Evolutionary conservation across 2,113 vertebrate species (phyloP).

Genomic region (Cryptotis parvus): DNA sequence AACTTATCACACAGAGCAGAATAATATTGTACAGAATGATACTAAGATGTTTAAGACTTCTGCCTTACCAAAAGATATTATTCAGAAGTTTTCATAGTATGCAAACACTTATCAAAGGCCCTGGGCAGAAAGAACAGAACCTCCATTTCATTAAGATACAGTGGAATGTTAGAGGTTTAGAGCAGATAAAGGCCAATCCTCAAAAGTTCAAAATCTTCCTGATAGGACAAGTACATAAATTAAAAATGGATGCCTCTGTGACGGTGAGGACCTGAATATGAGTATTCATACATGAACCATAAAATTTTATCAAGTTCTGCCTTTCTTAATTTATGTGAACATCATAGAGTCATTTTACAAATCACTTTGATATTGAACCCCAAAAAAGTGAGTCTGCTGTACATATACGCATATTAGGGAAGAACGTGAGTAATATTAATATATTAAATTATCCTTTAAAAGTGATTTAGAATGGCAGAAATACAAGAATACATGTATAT

Average conservation of each 20-base stretch:
- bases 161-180: conserved; percentile 86
- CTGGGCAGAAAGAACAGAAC: conserved; percentile 90
- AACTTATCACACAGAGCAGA: conserved; percentile 88
- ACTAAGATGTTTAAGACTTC: conserved; percentile 86
- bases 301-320: conserved; percentile 45
- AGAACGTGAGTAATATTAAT: conserved; percentile 33
- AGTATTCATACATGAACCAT: conserved; percentile 47
- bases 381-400: background rate
- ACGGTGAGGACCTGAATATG: conserved; percentile 59
- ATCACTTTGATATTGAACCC: background rate
- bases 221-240: conserved; percentile 71
- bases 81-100: conserved; percentile 89
- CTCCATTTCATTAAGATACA: conserved; percentile 89
- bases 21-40: conserved; percentile 87
- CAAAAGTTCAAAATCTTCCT: conserved; percentile 84
- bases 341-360: conserved; percentile 30
- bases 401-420: background rate
- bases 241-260: conserved; percentile 65
- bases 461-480: conserved; percentile 9
- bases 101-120: conserved; percentile 90
- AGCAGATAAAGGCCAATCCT: conserved; percentile 84
- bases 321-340: conserved; percentile 55
- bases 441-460: conserved; percentile 7
- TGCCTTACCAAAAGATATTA: conserved; percentile 87
- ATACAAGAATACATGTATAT: background rate